Conservation (phyloP, 2,888 invertebrate genomes). For the Tiliacea citrago region DNA sequence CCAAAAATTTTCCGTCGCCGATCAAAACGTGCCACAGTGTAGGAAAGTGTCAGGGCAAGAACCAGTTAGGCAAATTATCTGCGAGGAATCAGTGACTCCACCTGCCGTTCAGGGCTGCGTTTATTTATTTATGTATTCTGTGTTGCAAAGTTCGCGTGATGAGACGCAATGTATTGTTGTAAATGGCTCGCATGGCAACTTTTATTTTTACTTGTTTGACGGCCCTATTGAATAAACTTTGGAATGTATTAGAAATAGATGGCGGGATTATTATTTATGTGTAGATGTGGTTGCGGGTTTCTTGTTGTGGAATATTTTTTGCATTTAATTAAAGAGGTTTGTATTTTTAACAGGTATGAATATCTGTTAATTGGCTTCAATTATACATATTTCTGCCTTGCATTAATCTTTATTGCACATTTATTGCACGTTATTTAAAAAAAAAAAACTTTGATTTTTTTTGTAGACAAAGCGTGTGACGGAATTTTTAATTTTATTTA, state of each 20-base stretch:
- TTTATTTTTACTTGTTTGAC: conserved; percentile 57
- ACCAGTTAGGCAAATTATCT: conserved; percentile 89
- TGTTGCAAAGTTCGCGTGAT: conserved; percentile 66
- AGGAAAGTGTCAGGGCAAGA: conserved; percentile 81
- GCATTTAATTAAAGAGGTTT: conserved; percentile 5
- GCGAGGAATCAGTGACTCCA: conserved; percentile 85
- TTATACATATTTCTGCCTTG: background rate
- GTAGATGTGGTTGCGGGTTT: background rate
- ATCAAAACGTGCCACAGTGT: conserved; percentile 42
- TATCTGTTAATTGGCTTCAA: background rate
- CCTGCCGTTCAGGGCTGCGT: conserved; percentile 82
- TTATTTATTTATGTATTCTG: conserved; percentile 72
- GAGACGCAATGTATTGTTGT: conserved; percentile 67
- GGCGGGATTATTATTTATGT: conserved; percentile 31
- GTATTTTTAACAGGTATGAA: background rate
- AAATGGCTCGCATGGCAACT: conserved; percentile 57
- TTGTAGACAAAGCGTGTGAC: too few relatives aligned
- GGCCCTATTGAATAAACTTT: conserved; percentile 57
- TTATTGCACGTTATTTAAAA: too few relatives aligned
- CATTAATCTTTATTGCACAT: background rate
- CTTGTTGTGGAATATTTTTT: conserved; percentile 4
- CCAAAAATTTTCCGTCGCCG: rapidly evolving
- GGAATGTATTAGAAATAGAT: conserved; percentile 62
- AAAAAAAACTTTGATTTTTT: too few relatives aligned
- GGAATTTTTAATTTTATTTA: too few relatives aligned